Conservation (phyloP, 2,797 vertebrate species). For the Eulemur rubriventer region DNA sequence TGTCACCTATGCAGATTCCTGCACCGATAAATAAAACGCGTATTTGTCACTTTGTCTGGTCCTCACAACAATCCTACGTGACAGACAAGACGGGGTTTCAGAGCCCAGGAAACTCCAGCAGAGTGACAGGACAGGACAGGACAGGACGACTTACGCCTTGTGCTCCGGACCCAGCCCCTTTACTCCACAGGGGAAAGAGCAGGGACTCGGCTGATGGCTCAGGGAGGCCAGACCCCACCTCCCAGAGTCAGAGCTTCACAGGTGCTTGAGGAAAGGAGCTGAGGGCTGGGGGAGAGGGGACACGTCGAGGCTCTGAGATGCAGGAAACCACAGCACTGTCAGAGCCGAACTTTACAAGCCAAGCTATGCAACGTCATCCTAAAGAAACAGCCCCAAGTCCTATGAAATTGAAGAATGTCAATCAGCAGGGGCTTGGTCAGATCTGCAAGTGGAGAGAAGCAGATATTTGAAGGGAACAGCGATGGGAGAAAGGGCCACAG, state of each 20-base stretch:
- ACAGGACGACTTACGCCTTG: not conserved
- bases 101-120: not conserved
- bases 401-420: not conserved
- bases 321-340: not conserved
- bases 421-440: not conserved
- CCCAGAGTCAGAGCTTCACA: not conserved
- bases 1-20: not conserved
- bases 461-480: not conserved
- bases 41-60: not conserved
- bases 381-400: not conserved
- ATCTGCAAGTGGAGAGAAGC: not conserved
- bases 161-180: not conserved
- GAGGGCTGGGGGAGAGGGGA: accelerated
- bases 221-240: not conserved
- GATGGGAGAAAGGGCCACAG: not conserved
- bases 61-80: not conserved
- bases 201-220: not conserved
- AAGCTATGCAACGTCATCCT: not conserved
- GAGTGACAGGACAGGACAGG: not conserved
- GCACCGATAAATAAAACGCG: not conserved
- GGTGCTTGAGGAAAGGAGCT: not conserved
- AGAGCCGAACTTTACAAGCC: not conserved
- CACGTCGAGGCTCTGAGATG: not conserved
- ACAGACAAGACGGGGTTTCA: not conserved
- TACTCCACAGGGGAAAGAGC: not conserved